These are phyloP conservation scores for Potamilus streckersoni DNA, from an alignment of 1,140 invertebrate species.

Conservation along the genomic window DNA sequence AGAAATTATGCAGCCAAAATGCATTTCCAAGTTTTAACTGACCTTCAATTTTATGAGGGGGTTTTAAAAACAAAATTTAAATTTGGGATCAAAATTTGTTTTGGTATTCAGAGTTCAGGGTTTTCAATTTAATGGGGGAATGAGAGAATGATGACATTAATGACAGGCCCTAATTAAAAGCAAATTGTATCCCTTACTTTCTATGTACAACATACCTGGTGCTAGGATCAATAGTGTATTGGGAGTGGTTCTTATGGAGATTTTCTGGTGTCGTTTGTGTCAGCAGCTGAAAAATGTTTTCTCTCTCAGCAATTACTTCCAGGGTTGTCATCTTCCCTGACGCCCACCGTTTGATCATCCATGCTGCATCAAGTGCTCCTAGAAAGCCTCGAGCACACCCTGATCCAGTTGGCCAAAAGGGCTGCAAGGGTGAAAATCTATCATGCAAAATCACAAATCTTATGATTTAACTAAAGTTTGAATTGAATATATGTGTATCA, in stretches of 20 bases:
- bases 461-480: neutral
- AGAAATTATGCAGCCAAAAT: too few relatives aligned
- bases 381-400: slow-evolving; percentile 98
- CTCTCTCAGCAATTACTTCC: slow-evolving; percentile 87
- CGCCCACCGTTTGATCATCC: slow-evolving; percentile 91
- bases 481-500: neutral
- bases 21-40: too few relatives aligned
- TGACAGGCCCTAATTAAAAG: too few relatives aligned
- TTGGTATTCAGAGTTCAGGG: too few relatives aligned
- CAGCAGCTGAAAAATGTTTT: slow-evolving; percentile 90
- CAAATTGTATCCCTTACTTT: too few relatives aligned
- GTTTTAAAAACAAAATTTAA: too few relatives aligned
- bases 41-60: too few relatives aligned
- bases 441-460: neutral
- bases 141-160: too few relatives aligned
- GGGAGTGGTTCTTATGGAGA: slow-evolving; percentile 86
- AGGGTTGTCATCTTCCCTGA: slow-evolving; percentile 70
- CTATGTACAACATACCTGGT: slow-evolving; percentile 67
- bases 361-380: slow-evolving; percentile 94
- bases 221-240: slow-evolving; percentile 91
- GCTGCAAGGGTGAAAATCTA: slow-evolving; percentile 71
- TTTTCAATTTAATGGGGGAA: too few relatives aligned
- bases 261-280: slow-evolving; percentile 98
- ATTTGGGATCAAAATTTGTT: too few relatives aligned
- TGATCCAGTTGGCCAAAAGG: slow-evolving; percentile 98